Conservation (phyloP, 2,797 vertebrate species). For the Anomalospiza imberbis region DNA sequence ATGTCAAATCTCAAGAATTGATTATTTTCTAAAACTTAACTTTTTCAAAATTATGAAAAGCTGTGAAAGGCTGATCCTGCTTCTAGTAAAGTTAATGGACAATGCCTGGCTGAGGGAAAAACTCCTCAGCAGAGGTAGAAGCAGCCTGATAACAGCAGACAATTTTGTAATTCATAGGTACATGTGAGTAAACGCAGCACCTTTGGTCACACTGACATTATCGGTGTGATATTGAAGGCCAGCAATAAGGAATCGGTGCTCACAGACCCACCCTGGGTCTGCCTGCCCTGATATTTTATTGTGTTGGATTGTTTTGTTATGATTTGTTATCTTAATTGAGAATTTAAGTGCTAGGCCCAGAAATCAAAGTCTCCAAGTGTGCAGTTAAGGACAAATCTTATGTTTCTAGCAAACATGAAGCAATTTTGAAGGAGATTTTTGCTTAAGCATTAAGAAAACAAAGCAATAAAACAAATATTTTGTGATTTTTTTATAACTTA, state of each 20-base stretch:
- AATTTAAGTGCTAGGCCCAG: not conserved
- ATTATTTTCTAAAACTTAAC: not conserved
- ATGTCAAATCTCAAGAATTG: not conserved
- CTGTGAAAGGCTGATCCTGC: not conserved
- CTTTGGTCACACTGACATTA: not conserved
- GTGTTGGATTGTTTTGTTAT: not conserved
- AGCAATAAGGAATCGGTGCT: not conserved
- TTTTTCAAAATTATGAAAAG: not conserved
- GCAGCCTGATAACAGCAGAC: not conserved
- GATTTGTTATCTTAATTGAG: not conserved
- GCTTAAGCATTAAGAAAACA: conserved; percentile 6
- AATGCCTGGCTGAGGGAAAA: not conserved
- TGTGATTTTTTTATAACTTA: not conserved
- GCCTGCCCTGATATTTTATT: not conserved
- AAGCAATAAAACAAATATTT: not conserved
- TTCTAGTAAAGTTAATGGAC: not conserved
- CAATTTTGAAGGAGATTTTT: conserved; percentile 36
- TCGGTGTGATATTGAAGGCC: not conserved
- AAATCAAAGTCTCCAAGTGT: not conserved
- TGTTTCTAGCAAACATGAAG: not conserved
- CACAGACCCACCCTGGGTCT: not conserved
- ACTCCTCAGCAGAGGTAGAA: not conserved
- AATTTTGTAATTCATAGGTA: conserved; percentile 11
- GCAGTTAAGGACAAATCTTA: conserved; percentile 39
- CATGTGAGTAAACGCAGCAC: not conserved